Percentiles rank a stretch among this genome's conserved stretches.
Evolutionary conservation across 2,797 vertebrate genomes (phyloP).

Genomic region (Enteromius radiatus): DNA sequence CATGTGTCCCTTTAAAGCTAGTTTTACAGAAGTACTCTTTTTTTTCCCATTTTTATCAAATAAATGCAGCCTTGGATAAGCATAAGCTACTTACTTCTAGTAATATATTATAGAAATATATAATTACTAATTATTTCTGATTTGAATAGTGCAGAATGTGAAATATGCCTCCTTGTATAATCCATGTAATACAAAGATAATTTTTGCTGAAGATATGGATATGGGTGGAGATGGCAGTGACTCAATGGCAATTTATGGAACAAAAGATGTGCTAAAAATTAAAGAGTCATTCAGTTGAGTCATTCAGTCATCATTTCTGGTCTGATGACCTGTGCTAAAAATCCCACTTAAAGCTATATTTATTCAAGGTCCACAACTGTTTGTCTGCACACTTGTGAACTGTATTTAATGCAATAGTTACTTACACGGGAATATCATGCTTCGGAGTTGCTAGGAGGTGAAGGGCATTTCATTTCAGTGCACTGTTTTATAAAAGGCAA

Average conservation of each 20-base stretch:
- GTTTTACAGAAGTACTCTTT: not conserved
- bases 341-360: not conserved
- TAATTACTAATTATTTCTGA: not conserved
- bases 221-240: conserved; percentile 65
- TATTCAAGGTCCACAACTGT: not conserved
- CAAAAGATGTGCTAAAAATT: conserved; percentile 16
- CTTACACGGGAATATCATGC: conserved; percentile 59
- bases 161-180: not conserved
- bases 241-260: conserved; percentile 56
- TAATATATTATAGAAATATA: not conserved
- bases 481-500: conserved; percentile 38
- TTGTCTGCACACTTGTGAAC: not conserved
- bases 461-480: conserved; percentile 72
- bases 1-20: not conserved
- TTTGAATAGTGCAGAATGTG: not conserved
- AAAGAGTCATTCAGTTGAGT: conserved; percentile 6
- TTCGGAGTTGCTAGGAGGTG: conserved; percentile 61
- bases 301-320: conserved; percentile 6
- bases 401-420: conserved; percentile 10
- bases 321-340: not conserved
- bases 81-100: not conserved
- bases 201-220: conserved; percentile 57
- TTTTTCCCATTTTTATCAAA: not conserved
- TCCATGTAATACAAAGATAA: conserved; percentile 21
- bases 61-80: not conserved